Percentiles rank a stretch among this genome's conserved stretches.
phyloP scores from a whole-genome alignment of 2,113 vertebrate species.

The Mobula birostris region DNA sequence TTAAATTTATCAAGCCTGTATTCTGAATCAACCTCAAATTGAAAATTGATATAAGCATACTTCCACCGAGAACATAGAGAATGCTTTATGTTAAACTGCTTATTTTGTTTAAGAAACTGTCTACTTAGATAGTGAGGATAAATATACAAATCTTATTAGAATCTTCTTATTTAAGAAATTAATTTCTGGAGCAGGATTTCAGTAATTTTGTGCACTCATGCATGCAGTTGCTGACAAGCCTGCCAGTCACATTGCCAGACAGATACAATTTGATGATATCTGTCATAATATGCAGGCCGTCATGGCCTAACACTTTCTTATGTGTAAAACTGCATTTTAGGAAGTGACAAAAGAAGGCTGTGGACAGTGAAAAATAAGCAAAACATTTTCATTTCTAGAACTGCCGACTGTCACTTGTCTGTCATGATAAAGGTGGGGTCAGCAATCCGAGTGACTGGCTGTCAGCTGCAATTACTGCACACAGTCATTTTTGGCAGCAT shows the following conservation, averaged over 20 bases:
- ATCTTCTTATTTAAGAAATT: slow-evolving; percentile 91
- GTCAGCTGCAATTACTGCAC: not conserved
- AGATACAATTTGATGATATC: slow-evolving; percentile 68
- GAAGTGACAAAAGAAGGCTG: slow-evolving; percentile 26
- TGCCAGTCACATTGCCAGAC: slow-evolving; percentile 88
- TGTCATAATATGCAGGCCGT: slow-evolving; percentile 62
- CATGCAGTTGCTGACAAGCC: slow-evolving; percentile 66
- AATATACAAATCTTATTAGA: slow-evolving; percentile 96
- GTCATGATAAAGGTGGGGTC: slow-evolving; percentile 66
- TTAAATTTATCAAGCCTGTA: not conserved
- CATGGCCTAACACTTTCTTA: not conserved
- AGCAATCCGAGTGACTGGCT: not conserved
- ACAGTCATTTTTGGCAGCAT: slow-evolving; percentile 17
- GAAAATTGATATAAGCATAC: slow-evolving; percentile 75
- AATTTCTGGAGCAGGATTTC: slow-evolving; percentile 85
- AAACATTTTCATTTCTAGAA: slow-evolving; percentile 63
- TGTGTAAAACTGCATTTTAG: slow-evolving; percentile 13
- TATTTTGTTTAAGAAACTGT: slow-evolving; percentile 81
- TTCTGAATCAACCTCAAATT: slow-evolving; percentile 63
- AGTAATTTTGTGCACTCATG: slow-evolving; percentile 82
- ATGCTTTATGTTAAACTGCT: slow-evolving; percentile 95
- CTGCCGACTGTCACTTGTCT: slow-evolving; percentile 84
- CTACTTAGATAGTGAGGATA: slow-evolving; percentile 87
- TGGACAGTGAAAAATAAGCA: slow-evolving; percentile 6
- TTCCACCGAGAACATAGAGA: slow-evolving; percentile 54